A percentile compares a stretch with the other conserved stretches of the same genome.
phyloP scores from a whole-genome alignment of 2,888 invertebrate species.

The Ernsta delagoae region DNA sequence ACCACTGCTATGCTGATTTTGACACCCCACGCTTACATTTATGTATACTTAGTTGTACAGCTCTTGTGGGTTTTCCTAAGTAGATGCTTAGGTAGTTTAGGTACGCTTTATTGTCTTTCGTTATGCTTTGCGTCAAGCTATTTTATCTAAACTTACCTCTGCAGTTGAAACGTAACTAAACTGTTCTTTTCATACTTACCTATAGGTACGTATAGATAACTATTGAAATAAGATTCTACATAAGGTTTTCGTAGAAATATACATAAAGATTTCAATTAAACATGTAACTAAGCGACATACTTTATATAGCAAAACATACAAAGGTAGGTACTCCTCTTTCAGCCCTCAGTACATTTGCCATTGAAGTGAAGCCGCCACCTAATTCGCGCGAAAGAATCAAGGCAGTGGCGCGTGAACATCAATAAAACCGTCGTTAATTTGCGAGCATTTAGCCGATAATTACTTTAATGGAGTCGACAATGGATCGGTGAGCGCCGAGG shows the following conservation, averaged over 20 bases:
- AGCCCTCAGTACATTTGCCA: conserved; percentile 9
- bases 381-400: conserved; percentile 33
- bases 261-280: no score
- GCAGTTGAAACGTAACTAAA: no score
- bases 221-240: no score
- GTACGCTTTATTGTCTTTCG: background rate
- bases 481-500: conserved; percentile 57
- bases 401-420: conserved; percentile 58
- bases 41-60: background rate
- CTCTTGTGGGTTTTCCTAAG: background rate
- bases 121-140: no score
- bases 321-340: background rate
- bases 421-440: conserved; percentile 73
- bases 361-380: conserved; percentile 18
- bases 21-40: background rate
- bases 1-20: conserved; percentile 23
- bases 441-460: conserved; percentile 74
- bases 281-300: no score
- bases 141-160: no score
- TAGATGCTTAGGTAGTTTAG: no score
- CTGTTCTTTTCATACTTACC: no score
- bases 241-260: no score
- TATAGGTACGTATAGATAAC: no score
- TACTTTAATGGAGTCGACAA: conserved; percentile 73
- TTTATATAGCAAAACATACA: no score